Evolutionary conservation across 2,797 vertebrate genomes (phyloP), one percentile per base, ranked within the genome.

Genomic region (Holocentrus rufus): DNA sequence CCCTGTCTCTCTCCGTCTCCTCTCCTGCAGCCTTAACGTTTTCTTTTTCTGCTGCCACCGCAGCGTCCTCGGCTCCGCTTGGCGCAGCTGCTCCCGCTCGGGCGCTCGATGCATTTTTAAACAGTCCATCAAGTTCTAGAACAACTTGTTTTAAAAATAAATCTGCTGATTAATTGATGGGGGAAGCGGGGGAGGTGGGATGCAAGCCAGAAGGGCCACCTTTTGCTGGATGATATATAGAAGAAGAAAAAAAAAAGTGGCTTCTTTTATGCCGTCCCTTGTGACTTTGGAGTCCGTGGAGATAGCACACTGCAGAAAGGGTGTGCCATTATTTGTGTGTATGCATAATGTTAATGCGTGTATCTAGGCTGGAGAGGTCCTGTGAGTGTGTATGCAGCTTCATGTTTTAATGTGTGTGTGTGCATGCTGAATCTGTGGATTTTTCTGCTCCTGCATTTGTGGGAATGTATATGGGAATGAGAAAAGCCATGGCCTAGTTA

Each of bases 141-240:
- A 77, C 90, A 86, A 90, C 73, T 90, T 83, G 88, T 91, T 93
- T 92, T 93, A 94, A 94, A 95, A 94, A 94, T 92, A 94, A 89
- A 92, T 87, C 87, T 87, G 78, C 89, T 94, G 87, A 93, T 94
- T 95, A 93, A 94, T 95, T 94, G 87, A 95, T 94, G 87, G 76
- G 52, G 76, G 82, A 88, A 80, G 82, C 75, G 71, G 76, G 46
- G 72, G 81, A 64, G 87, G 77, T 80, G 81, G 42, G 77, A 81
- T 50, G 56, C 66, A 60, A 81, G 89, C 65, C 79, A 69, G 69
- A 68, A 79, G 69, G 69, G 77, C 82, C 84, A 85, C 83, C 79
- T 82, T 69, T 76, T 74, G 74, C 56, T 64, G 71, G 68, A 77
- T 17, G 2, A 70, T 72, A 62, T 65, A 27, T n/a, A n/a, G n/a